These are phyloP conservation scores for Hyla sarda DNA, from an alignment of 2,113 vertebrate species.

Conservation along the genomic window DNA sequence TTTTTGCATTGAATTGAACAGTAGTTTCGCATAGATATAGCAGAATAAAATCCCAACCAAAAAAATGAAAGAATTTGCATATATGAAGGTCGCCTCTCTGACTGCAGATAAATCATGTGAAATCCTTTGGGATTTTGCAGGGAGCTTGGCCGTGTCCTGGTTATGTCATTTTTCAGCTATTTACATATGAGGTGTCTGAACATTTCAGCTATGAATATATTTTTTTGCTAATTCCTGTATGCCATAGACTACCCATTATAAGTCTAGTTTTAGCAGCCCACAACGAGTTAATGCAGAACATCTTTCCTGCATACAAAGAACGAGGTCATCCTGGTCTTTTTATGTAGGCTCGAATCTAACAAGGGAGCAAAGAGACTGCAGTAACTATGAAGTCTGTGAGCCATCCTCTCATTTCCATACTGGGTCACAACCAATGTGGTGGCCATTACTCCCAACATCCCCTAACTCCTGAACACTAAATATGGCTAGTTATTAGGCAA, in stretches of 20 bases:
- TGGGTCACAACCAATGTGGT: not conserved
- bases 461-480: too few species aligned
- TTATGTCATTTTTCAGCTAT: not conserved
- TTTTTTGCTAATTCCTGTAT: not conserved
- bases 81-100: not conserved
- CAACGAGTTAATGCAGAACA: not conserved
- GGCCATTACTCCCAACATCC: not conserved
- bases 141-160: not conserved
- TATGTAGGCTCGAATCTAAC: not conserved
- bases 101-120: constrained; percentile 18
- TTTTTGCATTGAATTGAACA: not conserved
- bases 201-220: not conserved
- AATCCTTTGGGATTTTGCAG: not conserved
- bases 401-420: not conserved
- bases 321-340: not conserved
- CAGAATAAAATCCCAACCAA: not conserved
- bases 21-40: not conserved
- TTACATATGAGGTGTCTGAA: not conserved
- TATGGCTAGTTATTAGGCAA: too few species aligned
- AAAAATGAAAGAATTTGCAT: not conserved
- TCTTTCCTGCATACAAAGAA: not conserved
- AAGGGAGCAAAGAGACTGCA: not conserved
- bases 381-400: not conserved
- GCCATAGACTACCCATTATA: not conserved
- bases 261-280: not conserved